Evolutionary conservation across 37 sponge, comb jelly and placozoan species (phyloP), one percentile per base, ranked within the genome.

Genomic region (Chondrosia reniformis): DNA sequence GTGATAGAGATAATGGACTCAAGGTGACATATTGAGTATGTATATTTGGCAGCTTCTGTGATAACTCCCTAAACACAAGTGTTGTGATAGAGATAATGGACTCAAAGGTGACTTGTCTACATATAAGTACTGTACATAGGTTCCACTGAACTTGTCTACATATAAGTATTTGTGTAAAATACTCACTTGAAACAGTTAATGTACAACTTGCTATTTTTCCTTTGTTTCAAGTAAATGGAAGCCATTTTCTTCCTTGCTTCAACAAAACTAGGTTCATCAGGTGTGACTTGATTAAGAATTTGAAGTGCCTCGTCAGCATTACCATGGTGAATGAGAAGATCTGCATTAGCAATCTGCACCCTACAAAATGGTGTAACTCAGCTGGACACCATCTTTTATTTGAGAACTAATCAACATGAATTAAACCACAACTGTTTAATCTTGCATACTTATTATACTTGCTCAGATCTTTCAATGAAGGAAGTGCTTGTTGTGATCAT

Each of bases 221-320:
- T 71, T 57, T 92, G 82, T 9, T 73, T 81, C 37, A 90, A 79
- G 77, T 92, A 97, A 27, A 97, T 88, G 41, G 92, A 65, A 5
- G 99, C 99, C 91, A 97, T 92, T 82, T 87, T 97, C 75, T 95
- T 86, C 67, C 81, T 81, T 22, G 99, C 99, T 43, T 97, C 86
- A 45, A 77, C 81, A 76, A 80, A 97, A 84, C 87, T 80, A 12
- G 88, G 81, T n/a, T 97, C 80, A 44, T 88, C 88, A 0, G 80
- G 84, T 36, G 83, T 87, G 39, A 97, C 78, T 4, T 28, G 77
- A 56, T 84, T 82, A 57, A 97, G 87, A 22, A 80, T 69, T 15
- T 64, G 31, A 8, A 97, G 87, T 15, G 95, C 93, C 9, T 80
- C 42, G 25, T 95, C 93, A 4, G 71, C 71, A 43, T 97, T 83